Percentiles rank a stretch among this genome's conserved stretches.
phyloP scores from a whole-genome alignment of 2,797 vertebrate genomes.

The Sebastes itinus region DNA sequence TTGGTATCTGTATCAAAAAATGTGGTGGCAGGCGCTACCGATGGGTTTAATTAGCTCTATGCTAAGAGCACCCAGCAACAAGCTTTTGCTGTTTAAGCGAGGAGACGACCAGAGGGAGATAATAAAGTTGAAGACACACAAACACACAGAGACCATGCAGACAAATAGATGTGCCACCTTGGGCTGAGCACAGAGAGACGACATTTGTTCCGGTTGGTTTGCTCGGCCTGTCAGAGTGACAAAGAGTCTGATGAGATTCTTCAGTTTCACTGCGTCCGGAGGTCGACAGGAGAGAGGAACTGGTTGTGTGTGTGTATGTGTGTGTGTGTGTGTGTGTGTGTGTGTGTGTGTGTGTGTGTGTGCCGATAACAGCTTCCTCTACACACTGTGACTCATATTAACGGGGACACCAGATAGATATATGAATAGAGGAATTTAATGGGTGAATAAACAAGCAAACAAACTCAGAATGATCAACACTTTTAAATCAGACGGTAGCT shows the following conservation, averaged over 20 bases:
- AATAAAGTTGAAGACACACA: background rate
- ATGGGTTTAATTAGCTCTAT: background rate
- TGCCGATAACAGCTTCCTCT: constrained; percentile 5
- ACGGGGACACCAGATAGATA: background rate
- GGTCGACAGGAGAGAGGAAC: background rate
- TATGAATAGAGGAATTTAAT: background rate
- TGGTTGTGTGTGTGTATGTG: background rate
- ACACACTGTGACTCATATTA: background rate
- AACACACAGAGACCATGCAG: background rate
- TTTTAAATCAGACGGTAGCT: background rate
- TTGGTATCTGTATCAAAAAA: background rate
- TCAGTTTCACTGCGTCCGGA: background rate
- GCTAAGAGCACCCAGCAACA: background rate
- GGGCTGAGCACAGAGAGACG: constrained; percentile 21
- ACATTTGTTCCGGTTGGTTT: constrained; percentile 37
- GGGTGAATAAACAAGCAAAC: background rate
- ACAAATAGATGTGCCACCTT: constrained; percentile 38
- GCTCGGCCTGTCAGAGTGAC: constrained; percentile 23
- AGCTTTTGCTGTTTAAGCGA: background rate
- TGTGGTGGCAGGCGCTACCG: background rate
- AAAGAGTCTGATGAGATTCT: constrained; percentile 9
- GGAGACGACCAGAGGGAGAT: background rate
- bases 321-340: background rate
- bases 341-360: background rate
- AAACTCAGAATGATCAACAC: background rate